Base-by-base conservation (phyloP, 2,113 vertebrate genomes). In the Thunnus thynnus region DNA sequence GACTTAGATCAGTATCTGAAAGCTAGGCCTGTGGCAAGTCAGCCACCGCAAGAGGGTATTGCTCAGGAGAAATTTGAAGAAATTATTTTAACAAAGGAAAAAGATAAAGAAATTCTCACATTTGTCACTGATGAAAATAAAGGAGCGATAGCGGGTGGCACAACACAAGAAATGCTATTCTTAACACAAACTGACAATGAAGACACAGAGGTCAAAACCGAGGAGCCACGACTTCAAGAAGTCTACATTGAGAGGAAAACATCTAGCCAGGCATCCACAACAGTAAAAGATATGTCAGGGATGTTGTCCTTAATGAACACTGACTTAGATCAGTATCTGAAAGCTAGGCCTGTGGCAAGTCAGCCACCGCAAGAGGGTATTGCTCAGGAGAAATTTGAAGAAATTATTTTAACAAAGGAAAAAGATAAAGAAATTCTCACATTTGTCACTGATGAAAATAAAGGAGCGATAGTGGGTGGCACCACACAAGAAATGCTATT, bases 121-220 rank as follows among this genome's bases (percentile, higher is more conserved):
- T 22, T 14, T 55, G 9, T 50, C 13, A 51, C 46, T 54, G 44
- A 73, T 63, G 54, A 83, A 62, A 81, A 56, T n/a, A 41, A 75
- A 76, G 41, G 2, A 13, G 11, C n/a, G 56, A 56, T 17, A 9
- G n/a, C 13, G 1, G 27, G 6, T 80, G 56, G 7, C 13, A 51
- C 30, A 58, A 50, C 60, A 72, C 70, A 75, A 51, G 32, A 72
- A 44, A 17, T 0, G 47, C 30, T 30, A 11, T 12, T 13, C 13
- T 47, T 56, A 48, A 16, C 18, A 55, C 65, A 77, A 62, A 66
- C 36, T 1, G 92, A 95, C n/a, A 94, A 93, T 89, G 95, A 96
- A 79, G 92, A 96, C 50, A 88, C 91, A 83, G 94, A 96, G 65
- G 91, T 94, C 57, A 92, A 90, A 83, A 80, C 87, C 58, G 48